Conservation (phyloP, 2,888 invertebrate species). For the Campoletis raptor region DNA sequence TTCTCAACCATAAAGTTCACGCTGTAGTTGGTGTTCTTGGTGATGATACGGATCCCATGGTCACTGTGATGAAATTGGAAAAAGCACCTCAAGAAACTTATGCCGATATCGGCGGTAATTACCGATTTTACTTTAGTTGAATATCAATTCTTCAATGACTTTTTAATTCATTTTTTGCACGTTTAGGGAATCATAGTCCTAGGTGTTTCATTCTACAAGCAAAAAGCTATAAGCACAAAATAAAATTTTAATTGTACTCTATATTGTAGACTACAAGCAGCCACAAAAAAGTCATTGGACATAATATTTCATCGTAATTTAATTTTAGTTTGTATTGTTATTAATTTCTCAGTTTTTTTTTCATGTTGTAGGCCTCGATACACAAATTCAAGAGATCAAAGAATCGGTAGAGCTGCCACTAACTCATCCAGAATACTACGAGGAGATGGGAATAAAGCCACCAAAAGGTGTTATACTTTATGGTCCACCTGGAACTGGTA, state of each 20-base stretch:
- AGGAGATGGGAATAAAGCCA: conserved; percentile 99
- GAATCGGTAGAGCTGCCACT: conserved; percentile 99
- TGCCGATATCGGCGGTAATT: conserved; percentile 96
- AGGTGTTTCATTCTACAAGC: no score
- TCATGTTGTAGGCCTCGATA: conserved; percentile 90
- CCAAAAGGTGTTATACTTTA: conserved; percentile 99
- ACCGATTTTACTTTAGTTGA: background rate
- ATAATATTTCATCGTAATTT: background rate
- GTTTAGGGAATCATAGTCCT: background rate
- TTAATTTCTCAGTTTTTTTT: background rate
- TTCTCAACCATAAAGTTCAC: conserved; percentile 99
- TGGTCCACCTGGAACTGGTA: conserved; percentile 99
- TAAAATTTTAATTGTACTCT: background rate
- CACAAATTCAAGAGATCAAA: conserved; percentile 99
- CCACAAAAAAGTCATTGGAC: background rate
- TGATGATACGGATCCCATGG: conserved; percentile 99
- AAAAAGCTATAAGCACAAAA: no score
- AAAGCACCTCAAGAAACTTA: conserved; percentile 99
- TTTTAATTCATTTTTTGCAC: background rate
- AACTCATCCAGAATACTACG: conserved; percentile 99
- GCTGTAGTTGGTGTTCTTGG: conserved; percentile 99
- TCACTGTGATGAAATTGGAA: conserved; percentile 99
- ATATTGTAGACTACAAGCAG: background rate
- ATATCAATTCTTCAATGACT: background rate
- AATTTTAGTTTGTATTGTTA: background rate